Conservation (phyloP, 2,113 vertebrate species). For the Jaculus jaculus region DNA sequence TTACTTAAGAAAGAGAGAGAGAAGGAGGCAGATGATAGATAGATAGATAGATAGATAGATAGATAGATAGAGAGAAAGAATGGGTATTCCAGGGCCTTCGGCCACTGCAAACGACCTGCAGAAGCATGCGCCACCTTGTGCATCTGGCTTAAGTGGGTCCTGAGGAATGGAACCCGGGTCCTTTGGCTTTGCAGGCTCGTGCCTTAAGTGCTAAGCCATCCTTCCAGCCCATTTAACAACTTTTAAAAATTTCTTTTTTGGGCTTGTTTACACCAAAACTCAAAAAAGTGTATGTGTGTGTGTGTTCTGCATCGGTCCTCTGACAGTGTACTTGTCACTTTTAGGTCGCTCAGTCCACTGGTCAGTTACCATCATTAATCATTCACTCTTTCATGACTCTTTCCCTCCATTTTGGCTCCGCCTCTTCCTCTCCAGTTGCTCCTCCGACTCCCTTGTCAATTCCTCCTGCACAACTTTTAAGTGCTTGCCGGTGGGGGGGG, state of each 20-base stretch:
- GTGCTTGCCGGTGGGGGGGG: neutral
- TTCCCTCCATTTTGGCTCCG: neutral
- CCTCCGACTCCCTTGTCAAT: neutral
- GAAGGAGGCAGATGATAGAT: no score
- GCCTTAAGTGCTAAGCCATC: neutral
- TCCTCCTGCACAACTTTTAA: neutral
- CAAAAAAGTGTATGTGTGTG: neutral
- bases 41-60: no score
- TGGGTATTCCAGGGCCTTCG: no score
- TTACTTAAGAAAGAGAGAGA: no score
- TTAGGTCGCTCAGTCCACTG: neutral
- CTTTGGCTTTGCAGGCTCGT: no score
- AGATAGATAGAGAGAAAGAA: no score
- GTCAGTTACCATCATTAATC: neutral
- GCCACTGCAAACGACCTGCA: no score
- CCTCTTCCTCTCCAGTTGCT: neutral
- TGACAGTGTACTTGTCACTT: neutral
- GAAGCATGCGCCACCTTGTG: no score
- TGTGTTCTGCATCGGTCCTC: neutral
- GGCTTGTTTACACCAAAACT: neutral
- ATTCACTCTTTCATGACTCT: neutral
- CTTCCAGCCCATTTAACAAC: neutral
- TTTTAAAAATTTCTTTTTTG: neutral
- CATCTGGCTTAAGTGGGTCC: no score
- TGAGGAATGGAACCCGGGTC: no score